Evolutionary conservation across 2,888 invertebrate species (phyloP), one percentile per base, ranked within the genome.

Genomic region (Myopa tessellatipennis): DNA sequence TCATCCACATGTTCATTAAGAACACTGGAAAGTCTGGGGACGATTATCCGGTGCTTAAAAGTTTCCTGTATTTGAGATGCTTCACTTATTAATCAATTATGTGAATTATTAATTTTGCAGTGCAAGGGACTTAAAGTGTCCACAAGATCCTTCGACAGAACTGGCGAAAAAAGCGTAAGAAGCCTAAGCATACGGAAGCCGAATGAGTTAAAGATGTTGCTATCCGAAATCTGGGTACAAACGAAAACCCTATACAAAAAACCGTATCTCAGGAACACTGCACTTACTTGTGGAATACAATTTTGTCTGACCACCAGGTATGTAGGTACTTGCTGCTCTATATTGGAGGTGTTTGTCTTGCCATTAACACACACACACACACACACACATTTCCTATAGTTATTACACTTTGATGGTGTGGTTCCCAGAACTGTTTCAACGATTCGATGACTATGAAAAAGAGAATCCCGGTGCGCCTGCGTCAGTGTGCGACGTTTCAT

Each of bases 351-450:
- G 26, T 26, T 26, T 26, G 26, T 26, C 26, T 26, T 26, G 26
- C 26, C 26, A 26, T 26, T 26, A 18, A 45, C 10, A 45, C 45
- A 45, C 6, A 8, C 45, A 10, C 10, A 45, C 45, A 45, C 10
- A 36, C 26, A 7, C 55, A 38, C 36, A n/a, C 26, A 45, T 76
- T 70, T 89, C 90, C 16, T 90, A 96, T 90, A 96, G 96, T 86
- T 96, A 96, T 90, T 96, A 96, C 88, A 96, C 96, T 8, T 90
- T 96, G 65, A 96, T 96, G 95, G 93, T 96, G 87, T 97, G 96
- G 96, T 96, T 96, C 90, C 96, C 96, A 16, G 96, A 96, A 88
- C 89, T 96, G 83, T 96, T 96, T 90, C 93, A 93, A 88, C 93
- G 96, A 75, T 95, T 95, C 88, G 94, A 95, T 85, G 93, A 93